Conservation (phyloP, 2,888 invertebrate genomes). For the Coelopa pilipes region DNA sequence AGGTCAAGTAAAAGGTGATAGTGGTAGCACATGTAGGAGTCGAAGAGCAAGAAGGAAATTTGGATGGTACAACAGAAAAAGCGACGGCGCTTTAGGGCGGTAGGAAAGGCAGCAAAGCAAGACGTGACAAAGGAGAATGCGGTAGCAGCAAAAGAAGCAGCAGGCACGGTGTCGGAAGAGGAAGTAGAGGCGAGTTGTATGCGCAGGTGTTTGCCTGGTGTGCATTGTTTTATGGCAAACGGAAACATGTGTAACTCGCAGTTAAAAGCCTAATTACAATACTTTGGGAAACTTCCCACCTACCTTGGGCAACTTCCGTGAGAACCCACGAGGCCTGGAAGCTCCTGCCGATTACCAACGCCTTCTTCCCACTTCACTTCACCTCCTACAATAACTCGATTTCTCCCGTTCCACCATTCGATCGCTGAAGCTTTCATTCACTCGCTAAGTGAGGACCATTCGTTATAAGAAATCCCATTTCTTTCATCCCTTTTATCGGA, state of each 20-base stretch:
- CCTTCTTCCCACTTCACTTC: too few species aligned
- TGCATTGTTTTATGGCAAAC: slow-evolving; percentile 4
- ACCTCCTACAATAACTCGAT: too few species aligned
- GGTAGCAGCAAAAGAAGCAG: neutral
- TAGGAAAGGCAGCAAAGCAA: neutral
- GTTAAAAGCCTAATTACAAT: neutral
- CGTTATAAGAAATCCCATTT: neutral
- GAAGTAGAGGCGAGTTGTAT: neutral
- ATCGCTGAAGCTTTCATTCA: too few species aligned
- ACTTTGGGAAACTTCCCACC: neutral
- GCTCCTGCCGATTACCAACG: too few species aligned
- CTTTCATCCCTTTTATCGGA: slow-evolving; percentile 2
- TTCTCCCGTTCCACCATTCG: neutral
- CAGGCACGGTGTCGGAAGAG: neutral
- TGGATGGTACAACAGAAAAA: too few species aligned
- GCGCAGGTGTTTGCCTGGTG: slow-evolving; percentile 18
- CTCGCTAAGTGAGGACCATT: too few species aligned
- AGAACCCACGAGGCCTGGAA: neutral
- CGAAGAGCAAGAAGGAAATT: too few species aligned
- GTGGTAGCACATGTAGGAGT: too few species aligned
- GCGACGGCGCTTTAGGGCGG: too few species aligned
- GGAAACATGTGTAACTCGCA: slow-evolving; percentile 25
- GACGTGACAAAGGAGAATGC: neutral
- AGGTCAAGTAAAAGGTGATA: too few species aligned
- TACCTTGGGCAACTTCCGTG: slow-evolving; percentile 16